Percentiles rank a stretch among this genome's conserved stretches.
phyloP scores from a whole-genome alignment of 2,113 vertebrate species.

The Perccottus glenii region DNA sequence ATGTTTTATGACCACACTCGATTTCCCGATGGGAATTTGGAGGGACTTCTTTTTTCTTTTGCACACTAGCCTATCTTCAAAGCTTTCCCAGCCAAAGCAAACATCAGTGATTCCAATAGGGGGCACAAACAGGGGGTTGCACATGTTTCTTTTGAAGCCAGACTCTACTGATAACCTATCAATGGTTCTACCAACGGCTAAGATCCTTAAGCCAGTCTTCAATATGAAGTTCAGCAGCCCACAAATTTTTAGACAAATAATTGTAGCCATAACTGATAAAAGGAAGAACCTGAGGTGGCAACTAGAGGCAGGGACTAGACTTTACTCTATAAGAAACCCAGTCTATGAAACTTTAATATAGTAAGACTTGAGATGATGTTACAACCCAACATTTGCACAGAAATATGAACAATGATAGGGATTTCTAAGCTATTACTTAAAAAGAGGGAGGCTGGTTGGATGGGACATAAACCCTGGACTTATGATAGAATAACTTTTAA shows the following conservation, averaged over 20 bases:
- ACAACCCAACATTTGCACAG: too few relatives aligned
- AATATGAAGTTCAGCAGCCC: too few relatives aligned
- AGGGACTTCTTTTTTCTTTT: conserved; percentile 16
- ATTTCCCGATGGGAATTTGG: conserved; percentile 31
- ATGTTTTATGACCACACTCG: conserved; percentile 33
- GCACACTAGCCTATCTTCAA: conserved; percentile 44
- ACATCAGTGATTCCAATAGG: conserved; percentile 43
- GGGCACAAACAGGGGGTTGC: background rate
- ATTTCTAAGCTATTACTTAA: background rate
- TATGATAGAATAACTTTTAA: too few relatives aligned
- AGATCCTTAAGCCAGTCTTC: too few relatives aligned
- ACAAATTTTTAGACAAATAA: too few relatives aligned
- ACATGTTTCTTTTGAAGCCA: conserved; percentile 10
- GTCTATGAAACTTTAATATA: background rate
- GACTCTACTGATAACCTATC: conserved; percentile 18
- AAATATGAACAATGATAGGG: background rate
- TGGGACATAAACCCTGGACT: background rate
- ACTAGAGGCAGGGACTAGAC: background rate
- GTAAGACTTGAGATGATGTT: background rate
- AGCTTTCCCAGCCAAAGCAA: conserved; percentile 41
- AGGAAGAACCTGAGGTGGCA: background rate
- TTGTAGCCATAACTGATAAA: too few relatives aligned
- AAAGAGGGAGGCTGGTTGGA: background rate
- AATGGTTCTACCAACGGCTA: conserved; percentile 15
- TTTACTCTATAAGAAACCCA: background rate